phyloP scores from a whole-genome alignment of 2,888 invertebrate genomes.

The Opisthograptis luteolata region DNA sequence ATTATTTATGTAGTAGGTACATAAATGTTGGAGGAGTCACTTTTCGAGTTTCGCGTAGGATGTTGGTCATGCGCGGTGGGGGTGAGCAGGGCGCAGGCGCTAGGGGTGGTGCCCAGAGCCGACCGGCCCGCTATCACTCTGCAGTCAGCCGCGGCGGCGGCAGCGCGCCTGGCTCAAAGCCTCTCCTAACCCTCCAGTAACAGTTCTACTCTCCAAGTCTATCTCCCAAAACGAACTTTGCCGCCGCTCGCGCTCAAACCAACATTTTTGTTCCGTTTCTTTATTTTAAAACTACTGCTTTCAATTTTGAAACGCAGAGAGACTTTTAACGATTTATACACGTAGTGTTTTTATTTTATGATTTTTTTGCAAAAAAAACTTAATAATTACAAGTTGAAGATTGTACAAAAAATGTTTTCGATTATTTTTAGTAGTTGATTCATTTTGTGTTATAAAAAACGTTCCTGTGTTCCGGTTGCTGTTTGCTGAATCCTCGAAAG shows the following conservation, averaged over 20 bases:
- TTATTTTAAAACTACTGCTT: conserved; percentile 54
- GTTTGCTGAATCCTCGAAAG: conserved; percentile 22
- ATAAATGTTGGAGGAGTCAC: conserved; percentile 82
- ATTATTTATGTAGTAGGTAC: conserved; percentile 82
- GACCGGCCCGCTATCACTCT: conserved; percentile 77
- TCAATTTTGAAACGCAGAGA: no score
- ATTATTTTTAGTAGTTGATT: conserved; percentile 59
- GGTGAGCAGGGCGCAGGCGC: conserved; percentile 66
- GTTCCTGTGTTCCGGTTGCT: conserved; percentile 33
- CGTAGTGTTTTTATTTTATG: conserved; percentile 61
- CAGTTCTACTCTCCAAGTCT: conserved; percentile 47
- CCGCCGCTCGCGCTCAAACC: conserved; percentile 69
- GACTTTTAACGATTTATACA: conserved; percentile 55
- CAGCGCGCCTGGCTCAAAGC: conserved; percentile 59
- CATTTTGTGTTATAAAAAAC: conserved; percentile 66
- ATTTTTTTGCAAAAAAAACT: conserved; percentile 46
- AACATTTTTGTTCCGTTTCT: conserved; percentile 60
- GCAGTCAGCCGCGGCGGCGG: conserved; percentile 78
- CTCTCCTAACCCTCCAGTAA: conserved; percentile 50
- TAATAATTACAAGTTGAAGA: conserved; percentile 29
- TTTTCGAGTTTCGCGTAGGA: conserved; percentile 82
- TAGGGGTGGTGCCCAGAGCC: conserved; percentile 77
- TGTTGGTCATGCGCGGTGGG: conserved; percentile 78
- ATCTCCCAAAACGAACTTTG: conserved; percentile 54
- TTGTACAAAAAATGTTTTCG: conserved; percentile 36